phyloP scores from a whole-genome alignment of 2,797 vertebrate species.

The Sternotherus odoratus region DNA sequence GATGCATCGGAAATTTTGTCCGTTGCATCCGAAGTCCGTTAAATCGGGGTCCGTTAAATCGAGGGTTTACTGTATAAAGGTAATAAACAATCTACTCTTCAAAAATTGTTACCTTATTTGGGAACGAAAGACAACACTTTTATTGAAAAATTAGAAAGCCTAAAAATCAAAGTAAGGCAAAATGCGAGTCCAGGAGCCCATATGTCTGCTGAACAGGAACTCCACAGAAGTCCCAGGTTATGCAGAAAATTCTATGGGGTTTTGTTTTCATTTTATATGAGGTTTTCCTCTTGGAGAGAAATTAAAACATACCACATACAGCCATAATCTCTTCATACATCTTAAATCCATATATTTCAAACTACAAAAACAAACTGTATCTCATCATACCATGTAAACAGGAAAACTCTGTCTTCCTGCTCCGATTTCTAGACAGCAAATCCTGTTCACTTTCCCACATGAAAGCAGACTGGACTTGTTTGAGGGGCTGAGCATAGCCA shows the following conservation, averaged over 20 bases:
- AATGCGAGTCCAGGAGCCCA: not conserved
- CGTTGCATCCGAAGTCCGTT: no score
- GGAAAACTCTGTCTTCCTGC: not conserved
- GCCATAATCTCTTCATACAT: not conserved
- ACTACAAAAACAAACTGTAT: not conserved
- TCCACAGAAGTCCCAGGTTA: fast-evolving
- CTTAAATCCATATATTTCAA: not conserved
- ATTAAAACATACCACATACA: not conserved
- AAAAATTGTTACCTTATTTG: not conserved
- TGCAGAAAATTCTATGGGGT: not conserved
- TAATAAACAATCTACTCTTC: not conserved
- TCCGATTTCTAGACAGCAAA: not conserved
- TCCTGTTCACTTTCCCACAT: not conserved
- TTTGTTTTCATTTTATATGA: not conserved
- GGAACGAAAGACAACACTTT: not conserved
- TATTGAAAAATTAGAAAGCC: not conserved
- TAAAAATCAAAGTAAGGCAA: not conserved
- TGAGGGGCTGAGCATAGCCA: not conserved
- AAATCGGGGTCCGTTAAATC: no score
- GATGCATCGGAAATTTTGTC: no score
- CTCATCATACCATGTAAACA: not conserved
- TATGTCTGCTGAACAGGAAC: not conserved
- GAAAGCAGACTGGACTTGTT: not conserved
- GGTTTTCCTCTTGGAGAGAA: not conserved
- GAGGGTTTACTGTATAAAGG: no score